Conservation (phyloP, 2,113 vertebrate species). For the Mesembrinibis cayennensis region DNA sequence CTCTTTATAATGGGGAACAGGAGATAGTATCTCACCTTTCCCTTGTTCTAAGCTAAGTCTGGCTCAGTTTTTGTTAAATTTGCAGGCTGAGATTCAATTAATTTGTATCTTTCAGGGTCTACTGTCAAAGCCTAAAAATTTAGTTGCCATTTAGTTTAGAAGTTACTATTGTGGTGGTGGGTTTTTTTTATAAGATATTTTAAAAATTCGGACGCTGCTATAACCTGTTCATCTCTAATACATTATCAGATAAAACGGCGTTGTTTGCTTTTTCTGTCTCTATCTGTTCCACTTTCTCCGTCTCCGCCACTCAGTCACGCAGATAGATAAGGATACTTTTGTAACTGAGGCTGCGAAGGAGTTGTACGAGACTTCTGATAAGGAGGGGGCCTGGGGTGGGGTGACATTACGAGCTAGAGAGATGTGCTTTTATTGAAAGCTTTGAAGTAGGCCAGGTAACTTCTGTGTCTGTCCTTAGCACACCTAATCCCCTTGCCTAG, state of each 20-base stretch:
- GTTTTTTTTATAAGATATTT: background rate
- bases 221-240: background rate
- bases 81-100: background rate
- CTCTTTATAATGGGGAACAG: background rate
- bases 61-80: background rate
- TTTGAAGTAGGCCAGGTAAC: background rate
- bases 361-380: background rate
- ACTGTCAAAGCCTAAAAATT: background rate
- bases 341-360: background rate
- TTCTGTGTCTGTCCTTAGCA: background rate
- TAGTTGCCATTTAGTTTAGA: background rate
- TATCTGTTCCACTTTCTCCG: background rate
- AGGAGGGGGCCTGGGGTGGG: background rate
- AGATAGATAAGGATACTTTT: background rate
- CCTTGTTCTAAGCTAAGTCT: background rate
- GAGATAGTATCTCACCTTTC: background rate
- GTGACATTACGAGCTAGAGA: background rate
- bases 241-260: background rate
- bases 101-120: background rate
- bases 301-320: background rate
- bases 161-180: background rate
- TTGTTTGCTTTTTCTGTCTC: background rate
- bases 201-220: background rate
- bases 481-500: background rate
- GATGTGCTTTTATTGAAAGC: background rate